A percentile compares a stretch with the other conserved stretches of the same genome.
These are phyloP conservation scores for Stenichneumon culpator DNA, from an alignment of 2,888 invertebrate genomes.

Conservation along the genomic window DNA sequence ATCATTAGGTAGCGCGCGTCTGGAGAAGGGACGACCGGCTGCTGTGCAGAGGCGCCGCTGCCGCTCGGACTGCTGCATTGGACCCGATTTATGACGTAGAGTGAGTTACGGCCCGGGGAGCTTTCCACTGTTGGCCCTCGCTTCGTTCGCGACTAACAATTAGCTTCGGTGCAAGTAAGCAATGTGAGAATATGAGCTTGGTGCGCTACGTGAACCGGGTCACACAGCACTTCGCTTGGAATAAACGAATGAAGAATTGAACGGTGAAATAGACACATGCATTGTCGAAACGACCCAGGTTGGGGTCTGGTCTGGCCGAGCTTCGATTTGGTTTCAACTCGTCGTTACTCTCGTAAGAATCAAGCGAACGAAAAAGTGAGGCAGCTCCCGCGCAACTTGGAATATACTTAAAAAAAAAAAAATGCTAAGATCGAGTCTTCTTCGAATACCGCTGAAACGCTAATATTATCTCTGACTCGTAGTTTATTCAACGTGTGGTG, in stretches of 20 bases:
- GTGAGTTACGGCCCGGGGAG: slow-evolving; percentile 58
- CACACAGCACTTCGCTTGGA: slow-evolving; percentile 12
- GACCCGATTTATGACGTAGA: slow-evolving; percentile 61
- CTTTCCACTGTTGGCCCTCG: slow-evolving; percentile 8
- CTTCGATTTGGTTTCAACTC: neutral
- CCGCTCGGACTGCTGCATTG: slow-evolving; percentile 47
- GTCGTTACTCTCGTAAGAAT: neutral
- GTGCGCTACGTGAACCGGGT: slow-evolving; percentile 44
- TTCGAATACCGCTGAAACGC: slow-evolving; percentile 53
- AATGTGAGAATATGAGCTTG: slow-evolving; percentile 25
- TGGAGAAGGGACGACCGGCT: slow-evolving; percentile 51
- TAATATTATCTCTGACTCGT: slow-evolving; percentile 65
- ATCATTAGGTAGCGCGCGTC: slow-evolving; percentile 62
- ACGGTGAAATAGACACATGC: neutral
- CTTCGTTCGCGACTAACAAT: slow-evolving; percentile 63
- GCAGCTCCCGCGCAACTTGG: neutral
- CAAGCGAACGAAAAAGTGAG: neutral
- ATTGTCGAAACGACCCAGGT: neutral
- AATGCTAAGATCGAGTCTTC: slow-evolving; percentile 31
- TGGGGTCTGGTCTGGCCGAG: neutral
- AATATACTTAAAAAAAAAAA: neutral
- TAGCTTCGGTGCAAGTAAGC: slow-evolving; percentile 55
- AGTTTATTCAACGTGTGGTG: slow-evolving; percentile 61
- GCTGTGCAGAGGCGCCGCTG: slow-evolving; percentile 16
- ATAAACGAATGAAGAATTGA: slow-evolving; percentile 29